Conservation (phyloP, 2,113 vertebrate species). For the Tyto alba region DNA sequence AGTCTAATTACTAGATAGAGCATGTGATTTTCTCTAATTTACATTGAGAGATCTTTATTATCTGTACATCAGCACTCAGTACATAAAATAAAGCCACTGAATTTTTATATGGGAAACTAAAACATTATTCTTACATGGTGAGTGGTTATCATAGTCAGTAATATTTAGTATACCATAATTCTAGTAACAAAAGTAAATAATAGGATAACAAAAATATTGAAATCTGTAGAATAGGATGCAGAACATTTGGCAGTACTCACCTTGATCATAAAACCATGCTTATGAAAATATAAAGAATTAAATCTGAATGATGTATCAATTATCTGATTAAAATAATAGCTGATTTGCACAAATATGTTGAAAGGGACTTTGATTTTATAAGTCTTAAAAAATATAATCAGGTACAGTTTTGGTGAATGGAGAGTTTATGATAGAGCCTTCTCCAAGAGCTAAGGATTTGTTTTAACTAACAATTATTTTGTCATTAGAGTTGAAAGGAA, state of each 20-base stretch:
- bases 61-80: not conserved
- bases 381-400: not conserved
- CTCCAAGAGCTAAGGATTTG: slow-evolving; percentile 11
- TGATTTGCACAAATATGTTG: not conserved
- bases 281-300: not conserved
- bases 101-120: not conserved
- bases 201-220: not conserved
- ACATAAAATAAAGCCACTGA: not conserved
- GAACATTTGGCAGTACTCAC: not conserved
- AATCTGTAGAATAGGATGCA: not conserved
- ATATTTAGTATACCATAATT: not conserved
- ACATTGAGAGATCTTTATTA: not conserved
- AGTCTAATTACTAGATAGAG: not conserved
- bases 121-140: not conserved
- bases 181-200: not conserved
- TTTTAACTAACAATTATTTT: slow-evolving; percentile 37
- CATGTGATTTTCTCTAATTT: not conserved
- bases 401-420: not conserved
- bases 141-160: not conserved
- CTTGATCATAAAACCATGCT: not conserved
- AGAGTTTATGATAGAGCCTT: not conserved
- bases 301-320: not conserved
- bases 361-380: not conserved
- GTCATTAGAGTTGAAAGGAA: slow-evolving; percentile 14
- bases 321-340: not conserved